Conservation (phyloP, 2,888 invertebrate species). For the Clanis bilineata region DNA sequence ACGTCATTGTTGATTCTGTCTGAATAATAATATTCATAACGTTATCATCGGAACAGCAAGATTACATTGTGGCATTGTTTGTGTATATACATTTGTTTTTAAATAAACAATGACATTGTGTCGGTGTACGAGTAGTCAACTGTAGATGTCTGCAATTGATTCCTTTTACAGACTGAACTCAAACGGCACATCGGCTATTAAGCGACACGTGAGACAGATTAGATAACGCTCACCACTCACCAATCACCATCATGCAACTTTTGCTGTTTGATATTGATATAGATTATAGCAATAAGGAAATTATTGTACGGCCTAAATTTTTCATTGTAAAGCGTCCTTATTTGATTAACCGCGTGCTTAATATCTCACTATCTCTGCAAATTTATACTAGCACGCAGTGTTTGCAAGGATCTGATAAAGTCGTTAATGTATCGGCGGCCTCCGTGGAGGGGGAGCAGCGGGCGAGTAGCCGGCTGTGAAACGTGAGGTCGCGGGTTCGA, state of each 20-base stretch:
- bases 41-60: conserved; percentile 2
- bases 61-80: conserved; percentile 1
- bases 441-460: no score
- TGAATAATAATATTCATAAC: conserved; percentile 3
- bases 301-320: conserved; percentile 46
- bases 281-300: conserved; percentile 57
- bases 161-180: conserved; percentile 5
- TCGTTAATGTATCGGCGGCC: no score
- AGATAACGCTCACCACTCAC: conserved; percentile 40
- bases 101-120: conserved; percentile 7
- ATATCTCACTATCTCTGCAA: conserved; percentile 21
- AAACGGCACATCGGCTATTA: conserved; percentile 6
- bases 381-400: conserved; percentile 12
- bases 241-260: conserved; percentile 24
- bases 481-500: no score
- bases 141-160: background rate
- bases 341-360: conserved; percentile 33
- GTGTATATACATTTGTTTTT: conserved; percentile 28
- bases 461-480: no score
- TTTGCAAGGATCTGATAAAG: conserved; percentile 22
- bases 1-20: conserved; percentile 27
- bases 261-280: conserved; percentile 26
- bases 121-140: no score
- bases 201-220: conserved; percentile 25
- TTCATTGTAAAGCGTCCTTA: conserved; percentile 45